Evolutionary conservation across 2,888 invertebrate species (phyloP).

Genomic region (Limnephilus marmoratus): DNA sequence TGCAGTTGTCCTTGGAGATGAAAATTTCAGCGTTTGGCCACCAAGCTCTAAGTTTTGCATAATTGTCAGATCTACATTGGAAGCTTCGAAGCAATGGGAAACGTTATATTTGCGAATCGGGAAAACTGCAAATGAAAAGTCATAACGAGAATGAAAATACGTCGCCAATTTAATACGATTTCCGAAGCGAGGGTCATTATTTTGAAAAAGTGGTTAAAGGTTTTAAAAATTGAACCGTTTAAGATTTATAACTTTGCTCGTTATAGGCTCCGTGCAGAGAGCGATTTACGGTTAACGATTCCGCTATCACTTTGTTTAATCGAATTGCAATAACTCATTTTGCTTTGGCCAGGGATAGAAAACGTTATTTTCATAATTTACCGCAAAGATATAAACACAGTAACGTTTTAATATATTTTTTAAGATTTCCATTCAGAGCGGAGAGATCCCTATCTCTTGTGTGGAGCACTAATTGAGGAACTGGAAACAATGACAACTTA

Average conservation of each 20-base stretch:
- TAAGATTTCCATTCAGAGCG: no score
- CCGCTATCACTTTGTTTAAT: conserved; percentile 7
- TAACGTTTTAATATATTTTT: neutral
- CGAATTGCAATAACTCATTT: neutral
- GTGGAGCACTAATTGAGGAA: no score
- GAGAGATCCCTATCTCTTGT: no score
- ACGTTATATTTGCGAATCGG: neutral
- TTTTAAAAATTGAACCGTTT: conserved; percentile 10
- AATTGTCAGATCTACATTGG: neutral
- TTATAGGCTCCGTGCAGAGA: neutral
- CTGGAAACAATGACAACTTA: no score
- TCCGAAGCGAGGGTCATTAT: neutral
- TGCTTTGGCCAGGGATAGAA: neutral
- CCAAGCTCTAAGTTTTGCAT: neutral
- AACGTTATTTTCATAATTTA: neutral
- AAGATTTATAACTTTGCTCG: conserved; percentile 7
- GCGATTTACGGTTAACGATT: neutral
- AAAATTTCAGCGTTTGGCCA: neutral
- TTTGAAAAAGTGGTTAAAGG: neutral
- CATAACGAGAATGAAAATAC: neutral
- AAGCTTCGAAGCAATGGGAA: neutral
- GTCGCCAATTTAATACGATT: conserved; percentile 2
- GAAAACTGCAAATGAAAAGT: conserved; percentile 28
- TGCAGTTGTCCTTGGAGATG: neutral
- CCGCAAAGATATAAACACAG: neutral